Evolutionary conservation across 2,113 vertebrate species (phyloP), one percentile per base, ranked within the genome.

Genomic region (Axis porcinus): DNA sequence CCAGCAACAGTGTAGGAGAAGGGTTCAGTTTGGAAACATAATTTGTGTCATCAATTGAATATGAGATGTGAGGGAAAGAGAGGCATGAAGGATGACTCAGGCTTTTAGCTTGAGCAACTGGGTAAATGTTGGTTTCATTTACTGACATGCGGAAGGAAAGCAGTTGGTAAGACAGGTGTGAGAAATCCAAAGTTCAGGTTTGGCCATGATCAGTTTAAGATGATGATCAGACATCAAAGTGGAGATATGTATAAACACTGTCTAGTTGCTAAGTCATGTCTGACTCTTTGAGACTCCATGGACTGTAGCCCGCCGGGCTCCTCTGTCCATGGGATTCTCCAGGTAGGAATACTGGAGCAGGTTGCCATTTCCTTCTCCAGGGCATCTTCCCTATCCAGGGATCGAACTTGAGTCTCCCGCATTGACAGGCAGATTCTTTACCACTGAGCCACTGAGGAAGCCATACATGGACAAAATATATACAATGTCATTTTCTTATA

Each of bases 261-360:
- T 21, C 36, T 74, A 74, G n/a, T 40, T 74, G 67, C n/a, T 40
- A 23, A 74, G n/a, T 40, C 9, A 0, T 13, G 67, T 74, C 19
- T 23, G n/a, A 70, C 67, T 70, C 10, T 70, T 40, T 36, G 10
- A 2, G 5, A 74, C 36, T 4, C 5, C 10, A 23, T 3, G 19
- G 36, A 74, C 10, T 23, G 2, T 23, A 74, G 67, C 19, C 67
- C 2, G 0, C 19, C 0, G 0, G 19, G 67, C 67, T 74, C n/a
- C 67, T 70, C n/a, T 40, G 67, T 74, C 36, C 67, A 40, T 40
- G 36, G 19, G 36, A 21, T 40, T 74, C 67, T 25, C 67, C 67
- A 74, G n/a, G 19, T 36, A 74, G n/a, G 36, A 74, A 40, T 74
- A 74, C 19, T 40, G 67, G 19, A 74, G 4, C 19, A 21, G 67